Base-by-base conservation (phyloP, 2,888 invertebrate species). In the Nomada fabriciana region DNA sequence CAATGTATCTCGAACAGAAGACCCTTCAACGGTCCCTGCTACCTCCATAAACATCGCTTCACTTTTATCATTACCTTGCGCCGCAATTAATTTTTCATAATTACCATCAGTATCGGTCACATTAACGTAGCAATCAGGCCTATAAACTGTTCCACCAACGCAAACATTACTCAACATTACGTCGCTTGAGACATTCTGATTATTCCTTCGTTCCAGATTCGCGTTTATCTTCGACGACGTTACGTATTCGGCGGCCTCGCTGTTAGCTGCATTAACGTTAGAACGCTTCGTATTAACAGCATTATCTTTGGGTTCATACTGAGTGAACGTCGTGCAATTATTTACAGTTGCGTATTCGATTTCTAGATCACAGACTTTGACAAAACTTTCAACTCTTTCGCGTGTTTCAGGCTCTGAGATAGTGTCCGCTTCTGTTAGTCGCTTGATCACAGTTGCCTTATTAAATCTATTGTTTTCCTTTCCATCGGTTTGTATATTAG, bases 361-460 rank as follows among this genome's bases (percentile, higher is more conserved):
- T 79, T 73, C 80, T 82, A 79, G 77, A 88, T 87, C 88, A 87
- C 88, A 86, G 82, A 79, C 80, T 77, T 86, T 85, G 69, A 74
- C 82, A 43, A 79, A 84, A 84, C 80, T 88, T 86, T 88, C 84
- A 84, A 53, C 72, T 70, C 64, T 81, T 67, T 78, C 63, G 43
- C 50, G 42, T 57, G 69, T 67, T 74, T 86, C 88, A 75, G 59
- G 75, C 70, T 82, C 80, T 69, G 81, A 77, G 57, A 76, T 55
- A 76, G 77, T 72, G 50, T 85, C 81, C 77, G 76, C 82, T 80
- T 88, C 85, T 78, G 72, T 85, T 79, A 87, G 78, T 80, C 80
- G 85, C 80, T 85, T 88, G 73, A 86, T 88, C 78, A 84, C 84
- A 85, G 84, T 84, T 74, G 81, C 80, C 78, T 82, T 57, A 68